Base-by-base conservation (phyloP, 1,140 invertebrate genomes). In the Ylistrum balloti region DNA sequence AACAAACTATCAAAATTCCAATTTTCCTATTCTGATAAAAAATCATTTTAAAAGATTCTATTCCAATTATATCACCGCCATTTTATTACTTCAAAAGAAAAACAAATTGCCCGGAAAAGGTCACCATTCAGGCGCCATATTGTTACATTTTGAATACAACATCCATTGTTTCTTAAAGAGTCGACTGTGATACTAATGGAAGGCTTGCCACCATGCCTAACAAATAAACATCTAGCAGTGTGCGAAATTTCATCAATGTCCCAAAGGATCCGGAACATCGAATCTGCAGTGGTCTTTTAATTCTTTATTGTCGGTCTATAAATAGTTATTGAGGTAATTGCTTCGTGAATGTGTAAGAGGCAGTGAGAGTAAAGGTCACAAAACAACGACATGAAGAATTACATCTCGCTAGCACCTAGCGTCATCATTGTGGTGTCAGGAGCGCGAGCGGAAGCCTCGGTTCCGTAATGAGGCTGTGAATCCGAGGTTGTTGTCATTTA, bases 281-380 rank as follows among this genome's bases (percentile, higher is more conserved):
- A 9, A 74, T 74, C 28, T 9, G 20, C n/a, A n/a, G n/a, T 28
- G 56, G 22, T 74, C 45, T 74, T 74, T 74, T 74, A 74, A 74
- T 45, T 74, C 56, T 74, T 74, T 74, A 74, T 74, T 17, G 56
- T n/a, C n/a, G n/a, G 28, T 74, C 56, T 74, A 74, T 74, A 74
- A 74, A 74, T 74, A 74, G n/a, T 28, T 74, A 74, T 74, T 74
- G 56, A 74, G 56, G n/a, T 74, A 74, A 74, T 74, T 74, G 22
- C n/a, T n/a, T 74, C 28, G 56, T 74, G n/a, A 74, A 74, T 74
- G n/a, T 74, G 56, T 74, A 28, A 17, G n/a, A 74, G 56, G 56
- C 56, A 28, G 22, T 74, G 56, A 74, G 56, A 74, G n/a, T 17
- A 74, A 74, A 74, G 56, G 56, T 74, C 56, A 74, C 2, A 74